Conservation (phyloP, 2,888 invertebrate genomes). For the Coenonympha glycerion region DNA sequence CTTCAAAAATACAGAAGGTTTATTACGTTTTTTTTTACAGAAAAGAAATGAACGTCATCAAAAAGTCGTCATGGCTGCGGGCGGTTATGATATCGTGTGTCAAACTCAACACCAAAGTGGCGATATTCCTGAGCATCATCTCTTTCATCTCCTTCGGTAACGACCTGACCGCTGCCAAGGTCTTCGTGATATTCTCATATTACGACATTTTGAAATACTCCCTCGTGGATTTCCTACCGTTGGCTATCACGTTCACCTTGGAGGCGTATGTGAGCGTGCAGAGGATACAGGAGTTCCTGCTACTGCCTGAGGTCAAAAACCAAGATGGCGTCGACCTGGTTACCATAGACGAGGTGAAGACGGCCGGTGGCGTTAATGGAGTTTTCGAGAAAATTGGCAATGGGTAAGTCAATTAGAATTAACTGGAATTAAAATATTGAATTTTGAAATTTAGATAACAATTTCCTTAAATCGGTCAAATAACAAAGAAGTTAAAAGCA, state of each 20-base stretch:
- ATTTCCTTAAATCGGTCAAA: too few relatives aligned
- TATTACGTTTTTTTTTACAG: constrained; percentile 44
- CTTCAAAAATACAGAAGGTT: background rate
- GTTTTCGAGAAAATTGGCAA: constrained; percentile 67
- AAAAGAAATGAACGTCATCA: constrained; percentile 81
- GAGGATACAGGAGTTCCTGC: constrained; percentile 81
- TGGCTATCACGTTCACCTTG: constrained; percentile 83
- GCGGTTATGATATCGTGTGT: constrained; percentile 83
- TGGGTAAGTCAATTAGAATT: constrained; percentile 64
- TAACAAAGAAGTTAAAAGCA: too few relatives aligned
- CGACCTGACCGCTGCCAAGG: constrained; percentile 82
- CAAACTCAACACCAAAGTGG: constrained; percentile 85
- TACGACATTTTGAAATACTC: constrained; percentile 87
- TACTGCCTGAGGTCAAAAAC: constrained; percentile 58
- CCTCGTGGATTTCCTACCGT: constrained; percentile 87
- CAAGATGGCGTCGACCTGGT: constrained; percentile 55
- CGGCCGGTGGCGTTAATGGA: constrained; percentile 37
- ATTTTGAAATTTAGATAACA: too few relatives aligned
- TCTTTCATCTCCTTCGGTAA: constrained; percentile 80
- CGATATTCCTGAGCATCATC: constrained; percentile 84
- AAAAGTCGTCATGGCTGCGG: constrained; percentile 80
- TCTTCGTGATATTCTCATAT: constrained; percentile 87
- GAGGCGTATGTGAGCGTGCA: constrained; percentile 85
- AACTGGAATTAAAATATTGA: too few relatives aligned
- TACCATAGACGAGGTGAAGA: constrained; percentile 49